A percentile compares a stretch with the other conserved stretches of the same genome.
phyloP scores from a whole-genome alignment of 2,797 vertebrate genomes.

The Sebastes oblongus region DNA sequence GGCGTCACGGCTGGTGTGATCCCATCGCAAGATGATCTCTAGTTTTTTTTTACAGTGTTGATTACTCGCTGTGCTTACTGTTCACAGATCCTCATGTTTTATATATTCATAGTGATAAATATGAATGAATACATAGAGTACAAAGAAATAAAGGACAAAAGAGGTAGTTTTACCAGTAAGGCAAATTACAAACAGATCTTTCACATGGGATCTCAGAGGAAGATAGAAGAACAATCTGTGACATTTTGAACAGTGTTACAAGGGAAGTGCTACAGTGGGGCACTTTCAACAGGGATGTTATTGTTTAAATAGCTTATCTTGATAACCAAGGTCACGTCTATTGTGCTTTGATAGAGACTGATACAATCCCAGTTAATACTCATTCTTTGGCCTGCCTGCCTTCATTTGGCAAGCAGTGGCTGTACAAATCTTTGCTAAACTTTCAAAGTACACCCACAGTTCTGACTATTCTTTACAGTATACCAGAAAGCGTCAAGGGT shows the following conservation, averaged over 20 bases:
- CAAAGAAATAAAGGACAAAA: neutral
- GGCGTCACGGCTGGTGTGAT: too few species aligned
- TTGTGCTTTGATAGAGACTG: neutral
- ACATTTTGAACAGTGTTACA: neutral
- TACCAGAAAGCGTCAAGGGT: neutral
- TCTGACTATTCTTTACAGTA: neutral
- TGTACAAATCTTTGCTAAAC: neutral
- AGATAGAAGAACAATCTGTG: neutral
- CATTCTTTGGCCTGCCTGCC: neutral
- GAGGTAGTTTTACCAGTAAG: neutral
- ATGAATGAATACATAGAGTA: too few species aligned
- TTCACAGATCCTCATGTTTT: neutral
- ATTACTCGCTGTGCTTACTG: neutral
- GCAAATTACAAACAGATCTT: neutral
- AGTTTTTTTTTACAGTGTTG: neutral
- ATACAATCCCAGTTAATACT: neutral
- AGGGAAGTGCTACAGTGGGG: too few species aligned
- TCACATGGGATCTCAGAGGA: neutral
- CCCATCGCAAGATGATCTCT: too few species aligned
- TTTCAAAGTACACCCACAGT: neutral
- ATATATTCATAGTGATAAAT: neutral
- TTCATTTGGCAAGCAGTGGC: neutral
- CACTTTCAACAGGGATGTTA: neutral
- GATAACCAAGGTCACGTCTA: conserved; percentile 14
- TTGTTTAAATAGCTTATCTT: conserved; percentile 17